Base-by-base conservation (phyloP, 2,888 invertebrate species). In the Eubasilissa splendida region DNA sequence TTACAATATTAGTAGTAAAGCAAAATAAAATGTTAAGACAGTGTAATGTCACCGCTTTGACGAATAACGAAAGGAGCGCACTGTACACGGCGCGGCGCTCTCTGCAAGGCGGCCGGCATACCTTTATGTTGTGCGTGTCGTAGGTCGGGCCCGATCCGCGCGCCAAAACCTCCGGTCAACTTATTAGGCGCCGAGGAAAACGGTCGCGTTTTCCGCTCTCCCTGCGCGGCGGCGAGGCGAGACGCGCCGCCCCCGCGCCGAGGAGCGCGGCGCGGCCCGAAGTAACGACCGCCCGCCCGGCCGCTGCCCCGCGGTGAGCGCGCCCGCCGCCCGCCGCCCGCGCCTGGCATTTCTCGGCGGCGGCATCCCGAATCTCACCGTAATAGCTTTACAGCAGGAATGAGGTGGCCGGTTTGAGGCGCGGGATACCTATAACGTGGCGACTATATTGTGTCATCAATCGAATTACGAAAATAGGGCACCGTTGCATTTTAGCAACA, bases 111-210 rank as follows among this genome's bases (percentile, higher is more conserved):
- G 65, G 65, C 65, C 33, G 31, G 65, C 33, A 65, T 33, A 65
- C 65, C 22, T 65, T 65, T 33, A 65, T 65, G 65, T 10, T 9
- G 58, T n/a, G 71, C 58, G 42, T 71, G 71, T 71, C 71, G 58
- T 58, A 58, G 71, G 71, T 73, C 71, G 71, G 31, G 42, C 33
- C 56, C 54, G 42, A 56, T 73, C 71, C 71, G 71, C 54, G 56
- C 42, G 71, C 71, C 71, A 73, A 73, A 73, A 56, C 22, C 33
- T 42, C 33, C 71, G 56, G 71, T 56, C 54, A 33, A 73, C 71
- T 14, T 7, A 50, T 73, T 33, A 33, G 71, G 56, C 71, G 11
- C 12, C 56, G 58, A 7, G 56, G n/a, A 50, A 50, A 68, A 50
- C 68, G 68, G 52, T 66, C 66, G 33, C 66, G n/a, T 33, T n/a